These are phyloP conservation scores for Enteromius paludinosus DNA, from an alignment of 2,797 vertebrate species.

Conservation along the genomic window DNA sequence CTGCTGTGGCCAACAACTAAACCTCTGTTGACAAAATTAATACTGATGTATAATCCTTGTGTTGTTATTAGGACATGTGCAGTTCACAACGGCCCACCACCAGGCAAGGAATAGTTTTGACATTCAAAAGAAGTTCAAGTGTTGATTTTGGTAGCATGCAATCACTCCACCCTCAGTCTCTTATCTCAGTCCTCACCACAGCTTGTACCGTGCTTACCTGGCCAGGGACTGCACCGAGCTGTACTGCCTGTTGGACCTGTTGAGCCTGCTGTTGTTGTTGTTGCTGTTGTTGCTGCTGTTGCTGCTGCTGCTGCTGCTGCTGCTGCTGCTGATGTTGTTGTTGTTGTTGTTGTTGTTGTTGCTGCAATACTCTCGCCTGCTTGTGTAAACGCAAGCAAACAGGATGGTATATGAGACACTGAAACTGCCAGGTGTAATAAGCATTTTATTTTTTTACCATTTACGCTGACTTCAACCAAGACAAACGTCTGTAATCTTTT, in stretches of 20 bases:
- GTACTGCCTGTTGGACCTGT: conserved; percentile 74
- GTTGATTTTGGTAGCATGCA: conserved; percentile 65
- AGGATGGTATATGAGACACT: conserved; percentile 44
- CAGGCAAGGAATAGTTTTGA: conserved; percentile 25
- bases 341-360: conserved; percentile 68
- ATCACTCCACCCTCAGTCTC: conserved; percentile 52
- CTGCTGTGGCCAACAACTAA: not conserved
- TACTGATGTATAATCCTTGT: not conserved
- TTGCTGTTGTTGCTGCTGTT: not conserved
- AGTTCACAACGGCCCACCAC: conserved; percentile 3
- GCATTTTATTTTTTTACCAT: not conserved
- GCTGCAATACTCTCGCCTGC: conserved; percentile 85
- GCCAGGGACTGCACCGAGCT: conserved; percentile 76
- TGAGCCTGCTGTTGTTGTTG: conserved; percentile 55
- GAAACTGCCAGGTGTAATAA: not conserved
- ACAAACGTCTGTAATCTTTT: not conserved
- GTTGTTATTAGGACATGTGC: conserved; percentile 13
- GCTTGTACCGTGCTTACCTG: conserved; percentile 82
- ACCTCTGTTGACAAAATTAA: not conserved
- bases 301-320: conserved; percentile 77
- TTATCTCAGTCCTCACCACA: conserved; percentile 10
- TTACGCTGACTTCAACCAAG: not conserved
- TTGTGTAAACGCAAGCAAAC: conserved; percentile 53
- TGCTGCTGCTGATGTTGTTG: conserved; percentile 78
- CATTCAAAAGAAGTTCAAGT: conserved; percentile 44